Base-by-base conservation (phyloP, 2,888 invertebrate genomes). In the Phorcus lineatus region DNA sequence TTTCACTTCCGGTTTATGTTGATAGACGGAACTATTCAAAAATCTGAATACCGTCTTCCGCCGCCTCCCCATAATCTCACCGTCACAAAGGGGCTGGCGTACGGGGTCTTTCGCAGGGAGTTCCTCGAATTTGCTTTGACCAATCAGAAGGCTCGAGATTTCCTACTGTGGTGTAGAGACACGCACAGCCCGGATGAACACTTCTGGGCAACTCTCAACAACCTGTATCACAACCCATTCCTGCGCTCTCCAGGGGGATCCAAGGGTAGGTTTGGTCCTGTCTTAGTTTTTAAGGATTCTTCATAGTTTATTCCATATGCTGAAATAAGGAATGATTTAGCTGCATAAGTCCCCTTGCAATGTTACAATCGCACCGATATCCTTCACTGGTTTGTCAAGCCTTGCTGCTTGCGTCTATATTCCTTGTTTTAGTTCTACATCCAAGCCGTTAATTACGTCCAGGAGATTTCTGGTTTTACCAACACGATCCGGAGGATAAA, bases 101-200 rank as follows among this genome's bases (percentile, higher is more conserved):
- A 88, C 70, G 89, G 88, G 40, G 80, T 85, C 2, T 88, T 90
- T 77, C 88, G 86, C 77, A 79, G 88, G 40, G 66, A 81, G 1
- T 89, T 91, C 80, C 87, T 91, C 4, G 81, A 89, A 28, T 91
- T 87, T 82, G 82, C 86, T 1, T 62, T 90, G 4, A 81, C 66
- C 6, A 83, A 90, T 78, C 28, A 77, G 28, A 80, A 77, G 6
- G 86, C 87, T 0, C 70, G 70, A 31, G 83, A 84, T 31, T 83
- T 91, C 17, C 77, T 90, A 0, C 80, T 85, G 0, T 91, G 90
- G 90, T 81, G 85, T n/a, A 66, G 78, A 1, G 89, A 88, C 76
- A 88, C 88, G 0, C 86, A 86, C 52, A 90, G 89, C 36, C 89
- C 91, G 0, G 91, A 91, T 81, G 91, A 91, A 80, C 87, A 89